phyloP scores from a whole-genome alignment of 2,113 vertebrate species.

The Delphinus delphis region DNA sequence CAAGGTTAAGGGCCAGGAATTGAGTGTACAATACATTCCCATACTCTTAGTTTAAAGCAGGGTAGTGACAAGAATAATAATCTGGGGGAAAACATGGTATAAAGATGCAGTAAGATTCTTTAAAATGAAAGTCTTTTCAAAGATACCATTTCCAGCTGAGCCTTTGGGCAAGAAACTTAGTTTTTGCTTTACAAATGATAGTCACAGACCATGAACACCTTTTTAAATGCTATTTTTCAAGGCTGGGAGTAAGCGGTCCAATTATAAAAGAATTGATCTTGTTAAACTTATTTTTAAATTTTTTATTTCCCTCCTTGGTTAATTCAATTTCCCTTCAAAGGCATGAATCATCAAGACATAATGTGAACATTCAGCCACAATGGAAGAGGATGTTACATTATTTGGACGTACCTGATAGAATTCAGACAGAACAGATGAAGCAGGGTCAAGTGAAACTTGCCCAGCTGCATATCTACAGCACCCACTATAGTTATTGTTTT shows the following conservation, averaged over 20 bases:
- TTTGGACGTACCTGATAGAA: constrained; percentile 61
- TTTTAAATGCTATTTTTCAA: constrained; percentile 79
- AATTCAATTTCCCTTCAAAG: constrained; percentile 79
- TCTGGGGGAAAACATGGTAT: not conserved
- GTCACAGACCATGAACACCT: constrained; percentile 77
- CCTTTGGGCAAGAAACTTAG: constrained; percentile 72
- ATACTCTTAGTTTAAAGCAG: constrained; percentile 33
- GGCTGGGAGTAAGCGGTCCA: constrained; percentile 70
- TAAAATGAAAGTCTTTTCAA: constrained; percentile 55
- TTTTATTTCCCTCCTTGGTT: constrained; percentile 78
- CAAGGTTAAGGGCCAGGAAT: not conserved
- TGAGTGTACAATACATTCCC: not conserved
- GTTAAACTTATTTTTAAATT: constrained; percentile 80
- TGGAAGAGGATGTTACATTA: constrained; percentile 61
- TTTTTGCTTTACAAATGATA: constrained; percentile 77
- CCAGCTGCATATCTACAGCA: not conserved
- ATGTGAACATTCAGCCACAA: constrained; percentile 70
- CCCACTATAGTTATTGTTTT: constrained; percentile 32
- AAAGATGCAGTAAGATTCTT: not conserved
- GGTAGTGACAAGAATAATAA: constrained; percentile 44
- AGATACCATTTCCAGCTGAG: constrained; percentile 54
- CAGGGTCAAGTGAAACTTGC: constrained; percentile 10
- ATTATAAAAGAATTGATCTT: constrained; percentile 81
- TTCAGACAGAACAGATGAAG: constrained; percentile 43
- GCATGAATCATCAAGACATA: constrained; percentile 78